Evolutionary conservation across 2,113 vertebrate species (phyloP).

Genomic region (Ploceus nigricollis): DNA sequence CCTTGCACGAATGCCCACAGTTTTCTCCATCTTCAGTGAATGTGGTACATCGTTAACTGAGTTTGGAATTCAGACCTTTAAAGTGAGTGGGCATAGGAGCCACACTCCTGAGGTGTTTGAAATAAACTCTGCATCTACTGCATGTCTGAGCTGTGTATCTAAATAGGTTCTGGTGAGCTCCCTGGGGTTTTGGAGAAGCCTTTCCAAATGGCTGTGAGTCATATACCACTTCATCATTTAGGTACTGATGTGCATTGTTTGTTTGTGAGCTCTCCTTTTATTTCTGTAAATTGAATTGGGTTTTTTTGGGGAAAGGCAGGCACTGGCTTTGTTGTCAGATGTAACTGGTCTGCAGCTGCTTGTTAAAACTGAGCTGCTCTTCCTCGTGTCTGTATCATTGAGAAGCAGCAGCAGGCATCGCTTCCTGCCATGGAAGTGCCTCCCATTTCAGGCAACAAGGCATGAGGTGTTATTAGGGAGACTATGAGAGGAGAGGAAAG

Average conservation of each 20-base stretch:
- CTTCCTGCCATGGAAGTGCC: neutral
- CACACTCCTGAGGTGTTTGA: neutral
- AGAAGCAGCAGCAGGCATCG: neutral
- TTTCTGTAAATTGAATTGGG: neutral
- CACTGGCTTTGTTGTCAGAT: neutral
- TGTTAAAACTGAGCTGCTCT: neutral
- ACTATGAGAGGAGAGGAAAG: neutral
- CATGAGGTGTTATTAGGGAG: neutral
- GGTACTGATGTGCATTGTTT: neutral
- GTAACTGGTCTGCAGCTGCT: neutral
- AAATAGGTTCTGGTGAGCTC: neutral
- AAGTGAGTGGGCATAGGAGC: neutral
- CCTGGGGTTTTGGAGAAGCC: neutral
- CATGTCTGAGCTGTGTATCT: neutral
- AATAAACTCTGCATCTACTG: neutral
- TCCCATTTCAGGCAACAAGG: neutral
- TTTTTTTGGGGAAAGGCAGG: neutral
- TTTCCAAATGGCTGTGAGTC: constrained; percentile 19
- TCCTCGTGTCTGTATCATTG: neutral
- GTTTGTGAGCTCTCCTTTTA: neutral
- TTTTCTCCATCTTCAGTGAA: neutral
- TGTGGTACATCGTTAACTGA: neutral
- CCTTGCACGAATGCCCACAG: neutral
- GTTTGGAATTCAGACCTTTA: neutral
- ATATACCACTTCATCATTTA: constrained; percentile 9